Evolutionary conservation across 2,113 vertebrate genomes (phyloP), one percentile per base, ranked within the genome.

Genomic region (Pungitius pungitius): DNA sequence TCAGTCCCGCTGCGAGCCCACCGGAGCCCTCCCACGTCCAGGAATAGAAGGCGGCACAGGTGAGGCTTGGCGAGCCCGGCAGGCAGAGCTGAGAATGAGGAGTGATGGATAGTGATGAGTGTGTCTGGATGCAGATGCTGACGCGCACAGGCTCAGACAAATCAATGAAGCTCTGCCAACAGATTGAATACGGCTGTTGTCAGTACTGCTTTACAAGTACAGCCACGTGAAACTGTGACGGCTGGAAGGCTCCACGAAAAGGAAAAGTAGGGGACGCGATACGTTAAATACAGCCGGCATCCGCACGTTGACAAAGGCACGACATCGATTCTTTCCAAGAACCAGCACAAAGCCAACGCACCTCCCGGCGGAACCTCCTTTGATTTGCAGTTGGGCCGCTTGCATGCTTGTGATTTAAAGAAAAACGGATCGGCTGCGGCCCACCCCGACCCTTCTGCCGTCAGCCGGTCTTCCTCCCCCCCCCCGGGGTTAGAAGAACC

Each of bases 41-140:
- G 80, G 75, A 90, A 90, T 88, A 90, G 90, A 82, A 86, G n/a
- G 62, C 51, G 67, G 74, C 74, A 22, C 77, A 78, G 82, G 72
- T 89, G 83, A 79, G 35, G 35, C 57, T 76, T 67, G 55, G 72
- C 56, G 8, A 76, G 62, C 60, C n/a, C n/a, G n/a, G 30, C 51
- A 45, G 61, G 47, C 57, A 73, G 45, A 57, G 71, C 56, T 45
- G 68, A 66, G 69, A 73, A 72, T 42, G 51, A 54, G 42, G 27
- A 58, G 54, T 58, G 61, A 74, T 70, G 62, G 70, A 74, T 68
- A 71, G 61, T 77, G 73, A 86, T 73, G 45, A 69, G 83, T 75
- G 60, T 57, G 24, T n/a, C 61, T 72, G 56, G 56, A 83, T 58
- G 47, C 37, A 64, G 51, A 79, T 56, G 42, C 37, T 60, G 6